Percentiles rank a stretch among this genome's conserved stretches.
phyloP scores from a whole-genome alignment of 2,113 vertebrate species.

The Camelus dromedarius region DNA sequence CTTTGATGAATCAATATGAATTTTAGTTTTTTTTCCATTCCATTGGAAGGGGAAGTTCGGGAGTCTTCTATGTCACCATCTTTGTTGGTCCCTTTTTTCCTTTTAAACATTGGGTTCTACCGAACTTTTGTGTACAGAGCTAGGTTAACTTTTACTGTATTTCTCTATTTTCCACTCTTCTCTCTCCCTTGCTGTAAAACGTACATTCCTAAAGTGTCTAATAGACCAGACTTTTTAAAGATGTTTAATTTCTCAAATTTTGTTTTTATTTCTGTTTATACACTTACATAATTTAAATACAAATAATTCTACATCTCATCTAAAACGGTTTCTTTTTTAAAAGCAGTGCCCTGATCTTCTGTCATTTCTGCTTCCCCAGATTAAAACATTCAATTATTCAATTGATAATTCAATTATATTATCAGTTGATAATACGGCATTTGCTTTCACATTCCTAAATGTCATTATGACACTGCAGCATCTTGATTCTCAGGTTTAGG shows the following conservation, averaged over 20 bases:
- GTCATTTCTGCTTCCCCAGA: neutral
- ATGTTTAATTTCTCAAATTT: neutral
- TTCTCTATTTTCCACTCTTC: neutral
- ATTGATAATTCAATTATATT: neutral
- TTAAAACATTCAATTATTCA: neutral
- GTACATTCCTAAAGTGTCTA: neutral
- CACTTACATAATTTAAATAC: neutral
- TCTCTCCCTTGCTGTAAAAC: neutral
- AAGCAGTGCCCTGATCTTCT: neutral
- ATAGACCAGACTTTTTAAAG: neutral
- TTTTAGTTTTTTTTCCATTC: neutral
- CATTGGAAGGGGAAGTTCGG: neutral
- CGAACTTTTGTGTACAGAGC: neutral
- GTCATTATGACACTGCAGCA: neutral
- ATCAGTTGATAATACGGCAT: neutral
- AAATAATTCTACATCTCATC: neutral
- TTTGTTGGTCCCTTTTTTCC: neutral
- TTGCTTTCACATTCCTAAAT: neutral
- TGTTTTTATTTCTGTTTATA: neutral
- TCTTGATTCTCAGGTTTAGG: neutral
- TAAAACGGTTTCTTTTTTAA: neutral
- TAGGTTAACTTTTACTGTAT: neutral
- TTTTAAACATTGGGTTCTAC: neutral
- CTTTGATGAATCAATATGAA: neutral
- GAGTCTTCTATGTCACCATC: neutral